Evolutionary conservation across 2,113 vertebrate species (phyloP).

Genomic region (Malurus melanocephalus): DNA sequence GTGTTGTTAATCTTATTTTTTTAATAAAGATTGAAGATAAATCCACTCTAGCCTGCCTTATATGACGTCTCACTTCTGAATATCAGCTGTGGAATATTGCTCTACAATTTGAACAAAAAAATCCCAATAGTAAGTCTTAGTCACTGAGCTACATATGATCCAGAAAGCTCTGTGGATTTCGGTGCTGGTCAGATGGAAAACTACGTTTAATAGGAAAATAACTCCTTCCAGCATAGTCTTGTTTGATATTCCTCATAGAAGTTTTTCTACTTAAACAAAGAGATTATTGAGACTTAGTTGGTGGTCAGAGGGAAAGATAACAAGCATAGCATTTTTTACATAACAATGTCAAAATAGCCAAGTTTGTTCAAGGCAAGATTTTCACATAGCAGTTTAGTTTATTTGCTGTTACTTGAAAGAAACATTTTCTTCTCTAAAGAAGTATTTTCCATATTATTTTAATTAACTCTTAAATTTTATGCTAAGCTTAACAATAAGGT

Average conservation of each 20-base stretch:
- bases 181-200: constrained; percentile 26
- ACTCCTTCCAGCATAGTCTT: background rate
- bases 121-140: background rate
- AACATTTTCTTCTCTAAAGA: background rate
- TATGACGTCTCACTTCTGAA: background rate
- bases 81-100: background rate
- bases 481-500: background rate
- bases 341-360: background rate
- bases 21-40: background rate
- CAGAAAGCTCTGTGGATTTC: background rate
- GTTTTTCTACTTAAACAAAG: background rate
- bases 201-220: constrained; percentile 2
- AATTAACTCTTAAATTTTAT: background rate
- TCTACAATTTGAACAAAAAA: background rate
- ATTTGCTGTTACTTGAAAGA: background rate
- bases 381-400: background rate
- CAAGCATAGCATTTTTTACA: background rate
- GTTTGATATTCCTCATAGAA: background rate
- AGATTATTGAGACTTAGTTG: constrained; percentile 1
- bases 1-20: background rate
- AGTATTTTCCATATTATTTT: background rate
- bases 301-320: background rate
- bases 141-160: background rate
- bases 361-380: background rate
- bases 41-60: background rate